These are phyloP conservation scores for Drosophila chauvacae DNA, from an alignment of 1,140 invertebrate species.

Conservation along the genomic window DNA sequence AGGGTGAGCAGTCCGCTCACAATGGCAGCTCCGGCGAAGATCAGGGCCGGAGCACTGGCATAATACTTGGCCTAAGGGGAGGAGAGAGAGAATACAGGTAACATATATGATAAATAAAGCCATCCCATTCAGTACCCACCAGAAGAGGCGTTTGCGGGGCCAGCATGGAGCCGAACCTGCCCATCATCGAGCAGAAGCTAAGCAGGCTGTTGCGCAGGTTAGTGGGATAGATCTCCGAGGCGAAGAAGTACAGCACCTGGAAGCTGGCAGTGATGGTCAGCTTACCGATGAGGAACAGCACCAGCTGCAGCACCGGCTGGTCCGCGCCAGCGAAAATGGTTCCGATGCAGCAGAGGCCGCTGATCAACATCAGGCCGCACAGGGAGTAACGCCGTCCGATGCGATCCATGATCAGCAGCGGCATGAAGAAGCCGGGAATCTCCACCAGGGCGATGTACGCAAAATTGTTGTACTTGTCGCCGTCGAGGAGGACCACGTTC, in stretches of 20 bases:
- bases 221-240: slow-evolving; percentile 91
- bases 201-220: slow-evolving; percentile 88
- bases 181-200: slow-evolving; percentile 89
- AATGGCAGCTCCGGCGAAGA: slow-evolving; percentile 87
- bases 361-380: slow-evolving; percentile 87
- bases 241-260: slow-evolving; percentile 89
- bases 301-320: slow-evolving; percentile 81
- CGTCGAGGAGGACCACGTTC: slow-evolving; percentile 90
- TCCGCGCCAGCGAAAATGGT: slow-evolving; percentile 63
- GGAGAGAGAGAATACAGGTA: no score
- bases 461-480: slow-evolving; percentile 90
- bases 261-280: slow-evolving; percentile 89
- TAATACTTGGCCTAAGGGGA: slow-evolving; percentile 85
- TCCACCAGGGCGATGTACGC: slow-evolving; percentile 89
- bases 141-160: slow-evolving; percentile 90
- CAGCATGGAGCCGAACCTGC: slow-evolving; percentile 89
- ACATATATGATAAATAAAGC: not conserved
- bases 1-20: slow-evolving; percentile 87
- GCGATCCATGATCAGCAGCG: slow-evolving; percentile 88
- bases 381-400: slow-evolving; percentile 88
- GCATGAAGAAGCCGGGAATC: slow-evolving; percentile 89
- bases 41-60: slow-evolving; percentile 86
- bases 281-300: slow-evolving; percentile 90
- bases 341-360: slow-evolving; percentile 85
- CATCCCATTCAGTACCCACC: slow-evolving; percentile 82